Evolutionary conservation across 2,113 vertebrate genomes (phyloP), one percentile per base, ranked within the genome.

Genomic region (Podiceps cristatus): DNA sequence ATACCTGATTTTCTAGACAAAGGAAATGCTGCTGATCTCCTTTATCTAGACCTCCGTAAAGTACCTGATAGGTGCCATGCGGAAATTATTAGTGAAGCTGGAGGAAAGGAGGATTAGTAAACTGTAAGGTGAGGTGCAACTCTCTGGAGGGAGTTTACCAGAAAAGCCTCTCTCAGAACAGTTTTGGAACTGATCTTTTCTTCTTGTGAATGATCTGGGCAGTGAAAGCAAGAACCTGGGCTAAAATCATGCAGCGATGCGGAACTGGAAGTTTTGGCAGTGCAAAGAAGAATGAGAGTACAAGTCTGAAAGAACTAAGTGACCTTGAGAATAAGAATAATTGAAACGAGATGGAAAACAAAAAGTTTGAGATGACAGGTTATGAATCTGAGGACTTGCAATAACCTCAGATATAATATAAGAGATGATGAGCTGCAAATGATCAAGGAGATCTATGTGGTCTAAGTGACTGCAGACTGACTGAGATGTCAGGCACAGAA

Each of bases 11-110:
- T 81, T 78, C 91, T 22, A 95, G 93, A 96, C 93, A 94, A 93
- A 95, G 90, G 87, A 58, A 93, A 90, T 50, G 87, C 87, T 95
- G 87, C 84, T 90, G 73, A 93, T 94, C 93, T 91, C 85, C 81
- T 96, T 96, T 96, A 97, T 97, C 96, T 90, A 29, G 66, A 73
- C 74, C 95, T 94, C 95, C 94, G 92, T 90, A 83, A 96, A 85
- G 95, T 93, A 95, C 88, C 92, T 96, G 96, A 95, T 90, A 94
- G 93, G 74, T 96, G 95, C 74, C 95, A 96, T 3, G 74, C 68
- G 90, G 93, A 94, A 96, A 94, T 93, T 29, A 86, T 64, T 88
- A 92, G 62, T 62, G 90, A 94, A 76, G 78, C 77, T 88, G 74
- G 60, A 95, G 77, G 74, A 95, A 88, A 93, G 84, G 60, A 95